These are phyloP conservation scores for Rissa tridactyla DNA, from an alignment of 2,113 vertebrate genomes.

Conservation along the genomic window DNA sequence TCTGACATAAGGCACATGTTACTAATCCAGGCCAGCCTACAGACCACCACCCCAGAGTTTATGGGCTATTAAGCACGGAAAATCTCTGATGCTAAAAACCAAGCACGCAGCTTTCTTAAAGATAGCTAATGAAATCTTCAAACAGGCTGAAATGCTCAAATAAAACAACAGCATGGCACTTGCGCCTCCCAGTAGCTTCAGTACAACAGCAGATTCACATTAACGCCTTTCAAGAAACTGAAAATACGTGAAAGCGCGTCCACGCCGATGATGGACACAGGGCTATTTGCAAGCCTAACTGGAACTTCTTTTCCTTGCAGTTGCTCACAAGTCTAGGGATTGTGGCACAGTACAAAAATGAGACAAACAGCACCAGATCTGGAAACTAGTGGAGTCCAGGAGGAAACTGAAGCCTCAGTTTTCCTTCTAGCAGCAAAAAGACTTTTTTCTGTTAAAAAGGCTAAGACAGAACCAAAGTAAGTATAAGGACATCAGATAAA, in stretches of 20 bases:
- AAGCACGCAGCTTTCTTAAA: not conserved
- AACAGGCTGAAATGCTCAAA: not conserved
- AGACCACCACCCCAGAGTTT: not conserved
- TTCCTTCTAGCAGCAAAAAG: not conserved
- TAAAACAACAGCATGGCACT: not conserved
- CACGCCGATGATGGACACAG: not conserved
- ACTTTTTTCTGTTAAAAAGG: not conserved
- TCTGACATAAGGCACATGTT: not conserved
- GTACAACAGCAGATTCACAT: not conserved
- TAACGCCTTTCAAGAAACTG: not conserved
- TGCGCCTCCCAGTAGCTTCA: not conserved
- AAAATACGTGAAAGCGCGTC: not conserved
- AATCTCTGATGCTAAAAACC: not conserved
- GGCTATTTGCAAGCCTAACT: not conserved
- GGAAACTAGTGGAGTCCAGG: not conserved
- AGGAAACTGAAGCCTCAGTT: not conserved
- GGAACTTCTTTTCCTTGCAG: no score
- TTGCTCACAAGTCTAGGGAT: not conserved
- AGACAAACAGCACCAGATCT: not conserved
- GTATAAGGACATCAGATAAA: not conserved
- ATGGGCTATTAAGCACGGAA: not conserved
- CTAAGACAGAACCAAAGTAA: not conserved
- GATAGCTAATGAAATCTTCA: not conserved
- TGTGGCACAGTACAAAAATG: not conserved
- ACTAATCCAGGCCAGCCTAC: not conserved